phyloP scores from a whole-genome alignment of 2,113 vertebrate species.

The Progne subis region DNA sequence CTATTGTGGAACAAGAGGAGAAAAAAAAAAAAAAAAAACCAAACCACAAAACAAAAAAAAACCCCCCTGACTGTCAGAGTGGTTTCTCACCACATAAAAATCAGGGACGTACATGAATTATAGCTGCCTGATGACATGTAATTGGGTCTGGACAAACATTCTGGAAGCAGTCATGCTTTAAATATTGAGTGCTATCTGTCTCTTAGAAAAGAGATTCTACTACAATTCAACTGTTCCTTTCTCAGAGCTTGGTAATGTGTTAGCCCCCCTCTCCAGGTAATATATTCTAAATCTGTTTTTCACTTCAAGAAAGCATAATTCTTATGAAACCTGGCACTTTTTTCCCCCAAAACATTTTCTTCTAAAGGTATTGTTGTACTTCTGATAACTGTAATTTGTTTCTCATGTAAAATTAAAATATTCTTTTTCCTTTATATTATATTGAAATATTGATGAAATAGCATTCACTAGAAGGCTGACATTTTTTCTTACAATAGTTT shows the following conservation, averaged over 20 bases:
- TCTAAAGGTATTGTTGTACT: background rate
- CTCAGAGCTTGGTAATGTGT: background rate
- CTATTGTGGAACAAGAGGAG: background rate
- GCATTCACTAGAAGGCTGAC: background rate
- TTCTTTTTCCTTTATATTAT: background rate
- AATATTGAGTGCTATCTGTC: background rate
- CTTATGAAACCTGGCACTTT: background rate
- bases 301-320: background rate
- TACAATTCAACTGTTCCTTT: background rate
- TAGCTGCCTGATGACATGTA: background rate
- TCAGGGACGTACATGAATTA: background rate
- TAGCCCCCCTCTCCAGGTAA: background rate
- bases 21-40: background rate
- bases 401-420: slow-evolving; percentile 19
- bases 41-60: background rate
- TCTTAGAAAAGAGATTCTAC: background rate
- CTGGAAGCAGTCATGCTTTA: background rate
- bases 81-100: background rate
- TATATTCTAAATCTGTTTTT: background rate
- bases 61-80: background rate
- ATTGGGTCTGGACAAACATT: background rate
- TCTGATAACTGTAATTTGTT: background rate
- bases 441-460: slow-evolving; percentile 11
- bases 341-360: background rate
- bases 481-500: background rate